A percentile compares a stretch with the other conserved stretches of the same genome.
Conservation (phyloP, 2,888 invertebrate species). For the Actias luna region DNA sequence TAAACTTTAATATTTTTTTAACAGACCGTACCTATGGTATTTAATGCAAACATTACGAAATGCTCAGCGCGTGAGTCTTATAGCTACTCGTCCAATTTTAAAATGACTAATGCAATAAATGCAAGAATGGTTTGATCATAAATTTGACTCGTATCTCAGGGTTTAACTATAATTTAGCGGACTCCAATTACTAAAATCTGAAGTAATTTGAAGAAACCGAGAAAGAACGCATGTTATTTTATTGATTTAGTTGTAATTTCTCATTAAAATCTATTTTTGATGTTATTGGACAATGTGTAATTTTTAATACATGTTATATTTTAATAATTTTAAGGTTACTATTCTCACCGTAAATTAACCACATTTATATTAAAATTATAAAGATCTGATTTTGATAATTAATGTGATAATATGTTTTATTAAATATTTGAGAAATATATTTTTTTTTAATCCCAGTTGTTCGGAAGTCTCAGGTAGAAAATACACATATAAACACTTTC, state of each 20-base stretch:
- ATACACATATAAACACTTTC: not conserved
- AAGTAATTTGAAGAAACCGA: not conserved
- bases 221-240: too few species aligned
- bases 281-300: not conserved
- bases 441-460: not conserved
- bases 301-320: not conserved
- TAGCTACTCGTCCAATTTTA: too few species aligned
- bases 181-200: not conserved
- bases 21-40: too few species aligned
- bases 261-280: not conserved
- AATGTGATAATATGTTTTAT: conserved; percentile 1
- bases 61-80: too few species aligned
- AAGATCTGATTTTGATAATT: not conserved
- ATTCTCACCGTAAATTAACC: not conserved
- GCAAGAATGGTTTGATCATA: too few species aligned
- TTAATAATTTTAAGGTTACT: not conserved
- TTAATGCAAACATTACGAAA: too few species aligned
- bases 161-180: not conserved
- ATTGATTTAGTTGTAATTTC: not conserved
- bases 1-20: too few species aligned
- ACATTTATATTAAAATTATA: not conserved
- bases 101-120: not conserved
- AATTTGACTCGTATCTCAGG: too few species aligned
- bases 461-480: not conserved
- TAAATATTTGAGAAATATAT: not conserved